phyloP scores from a whole-genome alignment of 2,797 vertebrate species.

The Phaenicophaeus curvirostris region DNA sequence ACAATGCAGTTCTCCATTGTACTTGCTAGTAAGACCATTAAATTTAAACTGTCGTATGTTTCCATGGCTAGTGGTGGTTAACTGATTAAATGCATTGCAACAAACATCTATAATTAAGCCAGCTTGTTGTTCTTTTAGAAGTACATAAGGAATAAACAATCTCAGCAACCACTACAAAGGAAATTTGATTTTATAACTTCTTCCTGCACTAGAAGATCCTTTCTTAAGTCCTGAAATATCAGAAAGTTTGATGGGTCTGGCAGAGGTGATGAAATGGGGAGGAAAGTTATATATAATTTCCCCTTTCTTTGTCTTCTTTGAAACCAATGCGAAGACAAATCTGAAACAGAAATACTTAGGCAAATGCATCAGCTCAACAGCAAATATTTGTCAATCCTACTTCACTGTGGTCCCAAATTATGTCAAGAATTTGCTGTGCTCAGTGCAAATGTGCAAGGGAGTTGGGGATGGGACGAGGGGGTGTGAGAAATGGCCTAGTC shows the following conservation, averaged over 20 bases:
- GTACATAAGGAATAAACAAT: neutral
- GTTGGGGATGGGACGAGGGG: fast-evolving
- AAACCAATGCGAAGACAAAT: neutral
- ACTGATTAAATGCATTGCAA: neutral
- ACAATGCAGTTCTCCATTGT: neutral
- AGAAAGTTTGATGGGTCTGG: neutral
- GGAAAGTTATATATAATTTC: neutral
- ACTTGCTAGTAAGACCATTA: neutral
- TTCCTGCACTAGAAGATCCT: neutral
- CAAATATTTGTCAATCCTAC: neutral
- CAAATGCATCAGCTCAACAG: neutral
- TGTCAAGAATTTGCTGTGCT: neutral
- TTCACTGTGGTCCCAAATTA: neutral
- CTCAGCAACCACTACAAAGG: neutral
- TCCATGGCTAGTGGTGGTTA: neutral
- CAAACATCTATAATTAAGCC: neutral
- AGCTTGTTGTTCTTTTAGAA: neutral
- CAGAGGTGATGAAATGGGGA: neutral
- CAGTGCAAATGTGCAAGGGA: neutral
- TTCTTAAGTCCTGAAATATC: neutral
- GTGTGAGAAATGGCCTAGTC: neutral
- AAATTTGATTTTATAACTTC: neutral
- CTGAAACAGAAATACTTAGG: neutral
- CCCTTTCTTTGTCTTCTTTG: neutral
- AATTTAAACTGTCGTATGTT: neutral